Base-by-base conservation (phyloP, 2,888 invertebrate genomes). In the Monopis laevigella region DNA sequence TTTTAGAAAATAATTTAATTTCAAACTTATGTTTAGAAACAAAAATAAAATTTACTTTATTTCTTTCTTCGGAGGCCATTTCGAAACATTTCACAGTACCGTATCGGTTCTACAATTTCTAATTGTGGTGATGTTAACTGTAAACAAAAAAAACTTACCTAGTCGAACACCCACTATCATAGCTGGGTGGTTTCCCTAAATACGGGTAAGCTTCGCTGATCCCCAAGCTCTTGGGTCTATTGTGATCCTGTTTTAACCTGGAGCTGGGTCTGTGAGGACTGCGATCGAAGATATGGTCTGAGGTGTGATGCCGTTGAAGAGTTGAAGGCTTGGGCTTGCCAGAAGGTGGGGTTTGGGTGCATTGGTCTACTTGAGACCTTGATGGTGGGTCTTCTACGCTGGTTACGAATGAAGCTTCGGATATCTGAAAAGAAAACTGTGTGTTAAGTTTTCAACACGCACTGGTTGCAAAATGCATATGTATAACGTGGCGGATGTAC, bases 251-350 rank as follows among this genome's bases (percentile, higher is more conserved):
- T 52, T 60, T 66, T 47, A 53, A 48, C 40, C 65, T 55, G 49
- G 59, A 52, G 11, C 36, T 38, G 28, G 61, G 50, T 43, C 60
- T 58, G 55, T 65, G 60, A 42, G 55, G 35, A 2, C 62, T 51
- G 42, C 65, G 46, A 53, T 70, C 72, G 62, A 65, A 68, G 44
- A 47, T 39, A 60, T 80, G 65, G 69, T 85, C 84, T 32, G 75
- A 69, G 11, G 84, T 84, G 61, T 83, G 71, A 56, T 82, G 78
- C 59, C 84, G 67, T 63, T 82, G 82, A 45, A 84, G 69, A 43
- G 71, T 71, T 49, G 75, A 65, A 45, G 84, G 83, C 47, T 70
- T 64, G 28, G 62, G 50, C 53, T 71, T 75, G 45, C 77, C 75
- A 56, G 70, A 60, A 4, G 78, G 75, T 1, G 78, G 78, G 17